Percentiles rank a stretch among this genome's conserved stretches.
phyloP scores from a whole-genome alignment of 1,140 invertebrate genomes.

The Mactra quadrangularis region DNA sequence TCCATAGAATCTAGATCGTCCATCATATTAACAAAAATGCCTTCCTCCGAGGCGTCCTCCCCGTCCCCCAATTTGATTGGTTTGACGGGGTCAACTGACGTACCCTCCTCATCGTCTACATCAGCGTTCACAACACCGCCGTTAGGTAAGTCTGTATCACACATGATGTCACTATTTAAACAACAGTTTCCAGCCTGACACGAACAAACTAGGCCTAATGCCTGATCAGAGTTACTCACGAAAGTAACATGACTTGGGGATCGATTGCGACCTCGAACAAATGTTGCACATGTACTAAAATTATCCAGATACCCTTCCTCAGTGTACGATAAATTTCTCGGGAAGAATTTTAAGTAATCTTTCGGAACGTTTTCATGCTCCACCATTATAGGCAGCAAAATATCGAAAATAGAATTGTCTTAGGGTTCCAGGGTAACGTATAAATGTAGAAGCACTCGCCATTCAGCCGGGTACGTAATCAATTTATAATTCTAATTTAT shows the following conservation, averaged over 20 bases:
- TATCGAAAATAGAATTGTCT: not conserved
- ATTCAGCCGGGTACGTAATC: not conserved
- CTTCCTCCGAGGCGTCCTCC: slow-evolving; percentile 71
- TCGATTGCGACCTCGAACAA: slow-evolving; percentile 67
- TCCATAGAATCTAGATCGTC: slow-evolving; percentile 71
- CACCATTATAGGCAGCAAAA: slow-evolving; percentile 44
- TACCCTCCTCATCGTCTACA: slow-evolving; percentile 25
- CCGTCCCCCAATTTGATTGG: slow-evolving; percentile 48
- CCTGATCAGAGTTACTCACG: too few species aligned
- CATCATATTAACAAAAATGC: slow-evolving; percentile 78
- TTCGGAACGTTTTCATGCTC: slow-evolving; percentile 49
- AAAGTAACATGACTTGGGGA: too few species aligned
- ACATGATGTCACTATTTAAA: slow-evolving; percentile 32
- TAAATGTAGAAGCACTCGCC: too few species aligned
- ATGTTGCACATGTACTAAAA: slow-evolving; percentile 73
- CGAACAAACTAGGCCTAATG: slow-evolving; percentile 3
- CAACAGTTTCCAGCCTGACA: slow-evolving; percentile 38
- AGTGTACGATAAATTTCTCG: slow-evolving; percentile 78
- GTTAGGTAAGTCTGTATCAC: not conserved
- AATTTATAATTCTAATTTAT: not conserved
- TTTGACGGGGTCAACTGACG: slow-evolving; percentile 10
- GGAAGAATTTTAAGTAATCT: slow-evolving; percentile 59
- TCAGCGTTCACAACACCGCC: slow-evolving; percentile 17
- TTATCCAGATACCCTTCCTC: slow-evolving; percentile 75
- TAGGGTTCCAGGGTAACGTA: not conserved